Evolutionary conservation across 1,140 invertebrate species (phyloP), one percentile per base, ranked within the genome.

Genomic region (Ooceraea biroi): DNA sequence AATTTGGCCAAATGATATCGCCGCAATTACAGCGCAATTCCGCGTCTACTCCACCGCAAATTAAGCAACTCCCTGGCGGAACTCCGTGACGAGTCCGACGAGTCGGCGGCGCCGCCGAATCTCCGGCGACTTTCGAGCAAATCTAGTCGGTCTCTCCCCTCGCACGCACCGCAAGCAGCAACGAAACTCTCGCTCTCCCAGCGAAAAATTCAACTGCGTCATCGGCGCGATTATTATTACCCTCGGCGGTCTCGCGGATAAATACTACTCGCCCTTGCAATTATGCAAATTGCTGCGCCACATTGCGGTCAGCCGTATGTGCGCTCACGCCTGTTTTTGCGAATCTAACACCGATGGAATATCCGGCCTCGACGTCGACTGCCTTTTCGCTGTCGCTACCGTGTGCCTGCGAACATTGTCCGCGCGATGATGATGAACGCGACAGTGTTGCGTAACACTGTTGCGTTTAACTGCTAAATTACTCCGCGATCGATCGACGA

Each of bases 241-340:
- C 25, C 52, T 46, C 50, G 11, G 36, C 48, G 36, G 2, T 55
- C 48, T 57, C n/a, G 50, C 10, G 30, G 36, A 80, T 71, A 65
- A 80, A 80, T 77, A 80, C n/a, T 27, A 46, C 65, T 63, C 30
- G 60, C 30, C 14, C 30, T 69, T 19, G 65, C 65, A 80, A 80
- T 80, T 71, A 80, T 80, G 65, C 65, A 80, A 80, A 80, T 80
- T 48, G 65, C 65, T 57, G 30, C 25, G 69, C 17, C n/a, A 63
- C 44, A 44, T 69, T 36, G 50, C 76, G 22, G 63, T 22, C 27
- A 14, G 8, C 8, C 12, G 60, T 50, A 25, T 68, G 55, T 19
- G 7, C 7, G 27, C 8, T 78, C 48, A 22, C 50, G 76, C 30
- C 22, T 57, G 48, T 69, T 80, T 80, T 80, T 78, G 30, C 50